Conservation (phyloP, 1,140 invertebrate species). For the Calephelis virginiensis region DNA sequence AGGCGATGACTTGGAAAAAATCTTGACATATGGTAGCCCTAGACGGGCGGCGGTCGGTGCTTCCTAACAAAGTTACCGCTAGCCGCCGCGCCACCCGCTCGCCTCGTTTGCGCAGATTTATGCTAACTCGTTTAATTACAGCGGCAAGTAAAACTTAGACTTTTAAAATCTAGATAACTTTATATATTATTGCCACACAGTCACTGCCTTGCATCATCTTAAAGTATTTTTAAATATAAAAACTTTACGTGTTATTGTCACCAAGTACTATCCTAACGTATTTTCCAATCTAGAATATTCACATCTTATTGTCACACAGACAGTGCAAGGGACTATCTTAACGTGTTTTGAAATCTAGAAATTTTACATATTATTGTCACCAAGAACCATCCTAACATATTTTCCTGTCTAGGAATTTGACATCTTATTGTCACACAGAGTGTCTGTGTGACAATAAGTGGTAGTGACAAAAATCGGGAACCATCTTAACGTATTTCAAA, state of each 20-base stretch:
- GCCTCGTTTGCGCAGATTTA: constrained; percentile 46
- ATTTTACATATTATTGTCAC: background rate
- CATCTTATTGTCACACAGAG: too few species aligned
- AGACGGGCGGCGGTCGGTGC: constrained; percentile 21
- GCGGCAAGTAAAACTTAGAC: constrained; percentile 18
- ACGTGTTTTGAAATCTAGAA: background rate
- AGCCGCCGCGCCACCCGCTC: constrained; percentile 35
- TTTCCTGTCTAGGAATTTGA: too few species aligned
- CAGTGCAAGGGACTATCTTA: background rate
- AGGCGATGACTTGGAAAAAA: too few species aligned
- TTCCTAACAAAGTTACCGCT: constrained; percentile 46
- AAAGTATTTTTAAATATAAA: background rate
- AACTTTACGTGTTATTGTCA: background rate
- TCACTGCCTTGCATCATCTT: background rate
- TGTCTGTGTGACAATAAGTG: too few species aligned
- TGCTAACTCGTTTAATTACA: constrained; percentile 51
- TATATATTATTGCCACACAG: background rate
- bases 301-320: background rate
- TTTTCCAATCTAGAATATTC: background rate
- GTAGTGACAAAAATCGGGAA: too few species aligned
- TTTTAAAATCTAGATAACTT: constrained; percentile 11
- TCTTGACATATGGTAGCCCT: too few species aligned
- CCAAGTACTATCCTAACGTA: too few species aligned
- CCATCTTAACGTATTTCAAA: too few species aligned
- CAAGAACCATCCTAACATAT: too few species aligned